These are phyloP conservation scores for Heliconius himera DNA, from an alignment of 1,140 invertebrate genomes.

Conservation along the genomic window DNA sequence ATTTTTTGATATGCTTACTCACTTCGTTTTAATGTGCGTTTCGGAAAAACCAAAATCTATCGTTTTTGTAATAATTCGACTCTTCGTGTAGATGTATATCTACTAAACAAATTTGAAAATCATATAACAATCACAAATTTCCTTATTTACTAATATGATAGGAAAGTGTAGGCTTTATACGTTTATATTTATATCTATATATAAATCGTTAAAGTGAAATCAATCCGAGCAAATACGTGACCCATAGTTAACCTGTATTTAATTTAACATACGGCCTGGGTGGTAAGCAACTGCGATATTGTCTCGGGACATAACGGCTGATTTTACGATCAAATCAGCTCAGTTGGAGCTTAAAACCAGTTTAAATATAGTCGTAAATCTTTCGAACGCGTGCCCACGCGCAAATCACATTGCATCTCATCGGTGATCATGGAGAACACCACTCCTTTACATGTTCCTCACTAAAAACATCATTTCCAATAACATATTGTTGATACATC, in stretches of 20 bases:
- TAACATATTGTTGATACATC: not conserved
- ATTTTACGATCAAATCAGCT: constrained; percentile 74
- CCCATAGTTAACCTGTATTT: constrained; percentile 63
- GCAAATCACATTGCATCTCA: constrained; percentile 58
- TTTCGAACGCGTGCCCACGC: constrained; percentile 65
- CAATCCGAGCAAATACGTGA: constrained; percentile 46
- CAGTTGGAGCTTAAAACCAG: constrained; percentile 73
- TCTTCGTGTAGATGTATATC: too few species aligned
- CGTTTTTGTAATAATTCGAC: too few species aligned
- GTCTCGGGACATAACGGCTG: constrained; percentile 66
- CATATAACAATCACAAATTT: too few species aligned
- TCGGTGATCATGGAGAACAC: constrained; percentile 34
- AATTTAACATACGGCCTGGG: constrained; percentile 59
- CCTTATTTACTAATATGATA: too few species aligned
- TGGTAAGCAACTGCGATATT: constrained; percentile 67
- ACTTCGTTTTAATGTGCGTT: too few species aligned
- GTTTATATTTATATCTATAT: not conserved
- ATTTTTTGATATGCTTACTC: too few species aligned
- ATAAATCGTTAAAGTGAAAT: constrained; percentile 32
- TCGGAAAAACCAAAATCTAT: too few species aligned
- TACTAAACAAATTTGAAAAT: too few species aligned
- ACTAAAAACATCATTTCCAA: constrained; percentile 4
- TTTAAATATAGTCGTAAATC: constrained; percentile 77
- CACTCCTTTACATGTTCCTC: constrained; percentile 1
- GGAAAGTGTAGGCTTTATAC: too few species aligned